Conservation (phyloP, 2,888 invertebrate genomes). For the Troides helena region DNA sequence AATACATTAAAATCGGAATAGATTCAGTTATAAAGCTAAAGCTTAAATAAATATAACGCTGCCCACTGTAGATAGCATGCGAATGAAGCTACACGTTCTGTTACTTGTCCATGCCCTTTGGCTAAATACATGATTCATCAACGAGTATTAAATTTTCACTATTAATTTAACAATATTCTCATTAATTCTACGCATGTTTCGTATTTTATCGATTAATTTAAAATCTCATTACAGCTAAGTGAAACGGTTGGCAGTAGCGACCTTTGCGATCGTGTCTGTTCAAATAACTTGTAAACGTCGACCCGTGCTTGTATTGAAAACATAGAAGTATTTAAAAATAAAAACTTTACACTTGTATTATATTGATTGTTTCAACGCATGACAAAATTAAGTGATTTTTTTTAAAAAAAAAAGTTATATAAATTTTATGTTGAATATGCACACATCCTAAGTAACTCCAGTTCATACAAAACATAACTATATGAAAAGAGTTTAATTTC, state of each 20-base stretch:
- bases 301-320: not conserved
- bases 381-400: not conserved
- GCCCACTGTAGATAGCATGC: constrained; percentile 31
- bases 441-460: constrained; percentile 5
- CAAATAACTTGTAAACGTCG: not conserved
- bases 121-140: constrained; percentile 63
- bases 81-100: constrained; percentile 42
- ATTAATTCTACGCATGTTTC: constrained; percentile 66
- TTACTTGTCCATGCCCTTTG: constrained; percentile 44
- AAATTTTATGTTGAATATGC: not conserved
- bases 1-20: constrained; percentile 12
- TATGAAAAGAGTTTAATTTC: constrained; percentile 7
- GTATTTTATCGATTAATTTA: constrained; percentile 51
- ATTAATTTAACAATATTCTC: constrained; percentile 72
- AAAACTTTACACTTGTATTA: too few relatives aligned
- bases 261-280: constrained; percentile 40
- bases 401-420: not conserved
- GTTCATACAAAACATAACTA: not conserved
- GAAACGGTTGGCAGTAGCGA: constrained; percentile 72
- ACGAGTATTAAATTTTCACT: constrained; percentile 77
- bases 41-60: constrained; percentile 26
- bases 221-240: constrained; percentile 54
- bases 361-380: not conserved
- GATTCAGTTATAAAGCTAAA: constrained; percentile 22
- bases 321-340: not conserved